Evolutionary conservation across 2,888 invertebrate genomes (phyloP), one percentile per base, ranked within the genome.

Genomic region (Adineta ricciae): DNA sequence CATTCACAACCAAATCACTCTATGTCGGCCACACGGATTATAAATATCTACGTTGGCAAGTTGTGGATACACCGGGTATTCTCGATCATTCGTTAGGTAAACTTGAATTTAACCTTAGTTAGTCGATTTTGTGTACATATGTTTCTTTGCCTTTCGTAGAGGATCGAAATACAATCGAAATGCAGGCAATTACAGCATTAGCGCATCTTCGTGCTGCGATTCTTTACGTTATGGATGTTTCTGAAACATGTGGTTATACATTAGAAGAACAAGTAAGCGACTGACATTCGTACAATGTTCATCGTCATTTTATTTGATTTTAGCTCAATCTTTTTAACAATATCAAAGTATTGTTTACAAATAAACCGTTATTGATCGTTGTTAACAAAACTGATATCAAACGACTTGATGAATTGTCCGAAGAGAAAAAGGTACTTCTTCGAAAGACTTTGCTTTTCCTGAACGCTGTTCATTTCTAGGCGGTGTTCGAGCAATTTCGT

Each of bases 21-120:
- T 99, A 96, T 90, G 97, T 99, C 1, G 99, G 99, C 46, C 99
- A 99, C 91, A 97, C 95, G 3, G 99, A 99, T 90, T 97, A 98
- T 91, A 96, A 97, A 90, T 99, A 98, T 90, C 92, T 98, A 84
- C 93, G 97, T 85, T 98, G 97, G 96, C 98, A 99, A 93, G 95
- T 95, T 36, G 83, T 86, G 73, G 84, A 84, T 84, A 85, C 86
- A 73, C 86, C 86, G 19, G 86, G 86, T 49, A 86, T 87, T 83
- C 72, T 86, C 54, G 86, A 86, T 86, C 86, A 86, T 84, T 52
- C 86, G 19, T 78, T 86, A 73, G 73, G 73, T 73, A 73, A 32
- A 16, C n/a, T n/a, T n/a, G n/a, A 64, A 32, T 14, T 32, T 64
- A 16, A 14, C 14, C 16, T 64, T 0, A 4, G 3, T 0, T 16